A percentile compares a stretch with the other conserved stretches of the same genome.
Conservation (phyloP, 2,888 invertebrate genomes). For the Orchesellides sinensis region DNA sequence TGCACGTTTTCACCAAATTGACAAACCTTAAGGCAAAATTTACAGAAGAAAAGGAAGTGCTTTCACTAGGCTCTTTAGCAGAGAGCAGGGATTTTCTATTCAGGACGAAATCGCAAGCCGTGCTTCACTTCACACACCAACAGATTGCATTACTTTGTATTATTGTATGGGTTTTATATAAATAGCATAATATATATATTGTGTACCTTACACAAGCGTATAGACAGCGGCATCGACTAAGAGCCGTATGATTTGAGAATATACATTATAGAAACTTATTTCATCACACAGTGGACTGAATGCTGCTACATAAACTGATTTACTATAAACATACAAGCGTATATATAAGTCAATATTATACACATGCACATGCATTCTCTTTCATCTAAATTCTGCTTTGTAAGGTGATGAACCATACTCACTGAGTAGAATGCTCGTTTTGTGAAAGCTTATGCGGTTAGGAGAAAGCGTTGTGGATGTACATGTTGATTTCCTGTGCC, state of each 20-base stretch:
- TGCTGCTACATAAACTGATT: not conserved
- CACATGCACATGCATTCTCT: not conserved
- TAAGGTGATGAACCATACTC: slow-evolving; percentile 10
- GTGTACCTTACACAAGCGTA: not conserved
- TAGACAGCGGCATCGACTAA: not conserved
- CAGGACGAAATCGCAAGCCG: slow-evolving; percentile 43
- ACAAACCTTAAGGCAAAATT: slow-evolving; percentile 51
- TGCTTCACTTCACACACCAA: slow-evolving; percentile 51
- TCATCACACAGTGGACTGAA: not conserved
- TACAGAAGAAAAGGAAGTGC: slow-evolving; percentile 7
- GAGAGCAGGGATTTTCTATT: slow-evolving; percentile 25
- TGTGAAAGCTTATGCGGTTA: not conserved
- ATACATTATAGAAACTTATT: not conserved
- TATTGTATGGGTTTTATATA: not conserved
- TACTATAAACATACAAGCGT: too few species aligned
- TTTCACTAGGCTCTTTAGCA: slow-evolving; percentile 1
- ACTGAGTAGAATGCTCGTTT: not conserved
- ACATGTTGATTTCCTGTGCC: not conserved
- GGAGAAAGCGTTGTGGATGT: not conserved
- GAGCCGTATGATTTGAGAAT: not conserved
- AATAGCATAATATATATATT: not conserved
- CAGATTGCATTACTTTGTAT: slow-evolving; percentile 23
- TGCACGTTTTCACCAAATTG: slow-evolving; percentile 57
- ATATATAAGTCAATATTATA: not conserved
- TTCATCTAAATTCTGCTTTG: slow-evolving; percentile 19